Base-by-base conservation (phyloP, 2,797 vertebrate genomes). In the Megalops cyprinoides region DNA sequence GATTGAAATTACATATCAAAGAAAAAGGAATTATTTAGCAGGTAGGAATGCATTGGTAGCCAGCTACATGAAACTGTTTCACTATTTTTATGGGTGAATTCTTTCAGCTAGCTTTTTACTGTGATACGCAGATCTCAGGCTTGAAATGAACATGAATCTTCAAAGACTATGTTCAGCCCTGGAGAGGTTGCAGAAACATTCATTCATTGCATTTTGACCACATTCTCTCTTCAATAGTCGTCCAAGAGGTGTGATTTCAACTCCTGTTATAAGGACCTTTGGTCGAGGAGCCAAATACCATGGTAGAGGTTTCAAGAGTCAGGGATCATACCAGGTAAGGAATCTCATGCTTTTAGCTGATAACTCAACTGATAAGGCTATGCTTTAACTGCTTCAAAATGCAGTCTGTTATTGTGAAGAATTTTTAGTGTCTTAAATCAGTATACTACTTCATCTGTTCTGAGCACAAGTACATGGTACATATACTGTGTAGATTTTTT, bases 251-350 rank as follows among this genome's bases (percentile, higher is more conserved):
- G 95, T 98, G 88, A 97, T 98, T 87, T 98, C 97, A 79, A 98
- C 96, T 46, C 96, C 97, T 1, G 95, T 98, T 89, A 96, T 98
- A 88, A 92, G 96, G 93, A 96, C 96, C n/a, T 98, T 98, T 90
- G 95, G 95, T 90, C 95, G 95, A 92, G 97, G 97, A 74, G 93
- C 93, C 89, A 93, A 93, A 91, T 97, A 94, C 89, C 93, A 95
- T 76, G 86, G 93, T 81, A 94, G 95, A 94, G 93, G 94, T 87
- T 97, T 96, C 86, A 97, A 95, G 92, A 96, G 91, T 94, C 97
- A 95, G 93, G 94, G 90, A 90, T 83, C 86, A 76, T 92, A 93
- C 92, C 94, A 96, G 95, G 97, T 98, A 91, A 93, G 92, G 82
- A 53, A 74, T 9, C 9, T 34, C 23, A 80, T 3, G 4, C 12